These are phyloP conservation scores for Oscheius onirici DNA, from an alignment of 2,888 invertebrate genomes.

Conservation along the genomic window DNA sequence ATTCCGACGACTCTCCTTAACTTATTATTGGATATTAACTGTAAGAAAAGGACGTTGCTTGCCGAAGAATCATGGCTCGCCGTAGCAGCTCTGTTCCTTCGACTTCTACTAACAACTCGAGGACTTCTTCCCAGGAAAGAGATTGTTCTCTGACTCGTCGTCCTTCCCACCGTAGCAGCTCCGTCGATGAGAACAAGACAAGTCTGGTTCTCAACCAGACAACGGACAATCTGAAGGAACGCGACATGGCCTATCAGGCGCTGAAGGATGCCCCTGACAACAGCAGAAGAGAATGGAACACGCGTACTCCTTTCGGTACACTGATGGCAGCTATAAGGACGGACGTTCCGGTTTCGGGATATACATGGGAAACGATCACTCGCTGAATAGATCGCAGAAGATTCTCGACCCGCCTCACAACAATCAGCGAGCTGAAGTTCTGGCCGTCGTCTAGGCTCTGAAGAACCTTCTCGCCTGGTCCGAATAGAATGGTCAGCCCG, in stretches of 20 bases:
- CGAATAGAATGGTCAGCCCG: conserved; percentile 4
- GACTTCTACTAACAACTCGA: too few species aligned
- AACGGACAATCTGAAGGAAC: not conserved
- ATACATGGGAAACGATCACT: conserved; percentile 14
- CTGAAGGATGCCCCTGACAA: not conserved
- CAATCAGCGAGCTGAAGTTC: conserved; percentile 16
- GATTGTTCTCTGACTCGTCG: too few species aligned
- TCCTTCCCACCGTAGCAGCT: not conserved
- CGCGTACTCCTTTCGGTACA: conserved; percentile 10
- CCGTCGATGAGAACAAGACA: not conserved
- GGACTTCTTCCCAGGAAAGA: too few species aligned
- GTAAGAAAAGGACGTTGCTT: too few species aligned
- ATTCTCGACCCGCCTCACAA: conserved; percentile 21
- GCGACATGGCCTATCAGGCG: not conserved
- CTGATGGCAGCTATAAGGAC: conserved; percentile 12
- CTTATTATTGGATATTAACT: too few species aligned
- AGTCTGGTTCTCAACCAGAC: not conserved
- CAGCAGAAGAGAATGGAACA: conserved; percentile 16
- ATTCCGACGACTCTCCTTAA: too few species aligned
- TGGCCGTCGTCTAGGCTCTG: conserved; percentile 20
- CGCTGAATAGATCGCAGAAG: conserved; percentile 13
- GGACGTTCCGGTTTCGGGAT: conserved; percentile 15
- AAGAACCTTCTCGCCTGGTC: conserved; percentile 21
- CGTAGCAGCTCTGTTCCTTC: too few species aligned
- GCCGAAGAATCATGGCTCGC: too few species aligned